phyloP scores from a whole-genome alignment of 2,113 vertebrate genomes.

The Mustela nigripes region DNA sequence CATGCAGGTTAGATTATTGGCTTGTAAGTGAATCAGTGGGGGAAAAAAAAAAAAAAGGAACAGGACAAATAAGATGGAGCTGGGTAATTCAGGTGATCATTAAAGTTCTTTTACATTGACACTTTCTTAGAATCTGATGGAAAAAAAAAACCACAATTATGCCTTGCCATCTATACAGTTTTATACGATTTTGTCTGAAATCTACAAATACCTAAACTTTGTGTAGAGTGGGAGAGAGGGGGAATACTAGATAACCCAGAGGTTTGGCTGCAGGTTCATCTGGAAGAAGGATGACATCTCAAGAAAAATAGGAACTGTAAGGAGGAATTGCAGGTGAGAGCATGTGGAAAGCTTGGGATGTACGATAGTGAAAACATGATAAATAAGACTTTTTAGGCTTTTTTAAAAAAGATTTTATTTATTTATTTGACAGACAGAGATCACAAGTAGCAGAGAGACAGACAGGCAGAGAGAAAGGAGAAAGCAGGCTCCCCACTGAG shows the following conservation, averaged over 20 bases:
- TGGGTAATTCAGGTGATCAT: not conserved
- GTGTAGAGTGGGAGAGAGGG: not conserved
- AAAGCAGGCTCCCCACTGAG: too few species aligned
- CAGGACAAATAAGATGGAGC: not conserved
- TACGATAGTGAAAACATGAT: not conserved
- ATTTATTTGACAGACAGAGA: too few species aligned
- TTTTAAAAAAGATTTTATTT: too few species aligned
- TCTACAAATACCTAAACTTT: not conserved
- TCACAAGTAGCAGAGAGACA: too few species aligned
- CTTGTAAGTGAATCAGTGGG: not conserved
- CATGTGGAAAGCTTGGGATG: not conserved
- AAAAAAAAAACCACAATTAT: not conserved
- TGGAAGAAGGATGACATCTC: not conserved
- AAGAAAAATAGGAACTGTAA: not conserved
- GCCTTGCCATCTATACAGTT: not conserved
- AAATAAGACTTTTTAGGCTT: not conserved
- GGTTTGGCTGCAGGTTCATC: not conserved
- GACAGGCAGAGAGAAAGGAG: too few species aligned
- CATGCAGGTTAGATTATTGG: not conserved
- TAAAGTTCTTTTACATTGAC: not conserved
- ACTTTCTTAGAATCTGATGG: not conserved
- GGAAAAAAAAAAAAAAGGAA: not conserved
- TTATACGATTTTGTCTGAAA: conserved; percentile 30
- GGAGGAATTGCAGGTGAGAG: fast-evolving
- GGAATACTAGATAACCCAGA: not conserved